A percentile compares a stretch with the other conserved stretches of the same genome.
phyloP scores from a whole-genome alignment of 2,888 invertebrate genomes.

The Dryocosmus kuriphilus region DNA sequence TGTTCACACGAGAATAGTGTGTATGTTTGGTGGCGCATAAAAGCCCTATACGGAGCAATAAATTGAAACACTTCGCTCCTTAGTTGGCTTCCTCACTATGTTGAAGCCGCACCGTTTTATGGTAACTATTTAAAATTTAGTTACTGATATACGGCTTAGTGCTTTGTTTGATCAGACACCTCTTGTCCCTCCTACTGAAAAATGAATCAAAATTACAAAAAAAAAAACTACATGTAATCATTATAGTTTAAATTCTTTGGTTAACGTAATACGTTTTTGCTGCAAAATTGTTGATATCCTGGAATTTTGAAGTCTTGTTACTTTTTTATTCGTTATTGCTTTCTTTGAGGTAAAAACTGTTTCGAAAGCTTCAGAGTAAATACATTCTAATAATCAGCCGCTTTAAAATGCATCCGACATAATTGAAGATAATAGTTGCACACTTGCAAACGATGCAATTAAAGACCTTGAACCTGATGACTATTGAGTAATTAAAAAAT shows the following conservation, averaged over 20 bases:
- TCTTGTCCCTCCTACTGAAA: too few relatives aligned
- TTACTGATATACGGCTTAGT: too few relatives aligned
- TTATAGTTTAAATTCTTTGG: too few relatives aligned
- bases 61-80: slow-evolving; percentile 62
- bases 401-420: neutral
- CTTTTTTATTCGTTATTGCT: too few relatives aligned
- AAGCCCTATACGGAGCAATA: slow-evolving; percentile 52
- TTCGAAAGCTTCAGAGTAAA: neutral
- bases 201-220: too few relatives aligned
- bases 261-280: too few relatives aligned
- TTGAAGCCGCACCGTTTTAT: slow-evolving; percentile 41
- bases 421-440: slow-evolving; percentile 15
- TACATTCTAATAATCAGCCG: neutral
- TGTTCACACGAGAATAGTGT: slow-evolving; percentile 52
- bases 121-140: slow-evolving; percentile 46
- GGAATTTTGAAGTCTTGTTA: too few relatives aligned
- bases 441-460: neutral
- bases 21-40: too few relatives aligned
- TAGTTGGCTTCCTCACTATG: slow-evolving; percentile 56
- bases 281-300: too few relatives aligned
- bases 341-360: too few relatives aligned
- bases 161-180: too few relatives aligned
- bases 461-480: slow-evolving; percentile 8
- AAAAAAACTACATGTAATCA: too few relatives aligned
- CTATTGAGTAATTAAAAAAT: neutral